Evolutionary conservation across 2,113 vertebrate species (phyloP).

Genomic region (Callionymus lyra): DNA sequence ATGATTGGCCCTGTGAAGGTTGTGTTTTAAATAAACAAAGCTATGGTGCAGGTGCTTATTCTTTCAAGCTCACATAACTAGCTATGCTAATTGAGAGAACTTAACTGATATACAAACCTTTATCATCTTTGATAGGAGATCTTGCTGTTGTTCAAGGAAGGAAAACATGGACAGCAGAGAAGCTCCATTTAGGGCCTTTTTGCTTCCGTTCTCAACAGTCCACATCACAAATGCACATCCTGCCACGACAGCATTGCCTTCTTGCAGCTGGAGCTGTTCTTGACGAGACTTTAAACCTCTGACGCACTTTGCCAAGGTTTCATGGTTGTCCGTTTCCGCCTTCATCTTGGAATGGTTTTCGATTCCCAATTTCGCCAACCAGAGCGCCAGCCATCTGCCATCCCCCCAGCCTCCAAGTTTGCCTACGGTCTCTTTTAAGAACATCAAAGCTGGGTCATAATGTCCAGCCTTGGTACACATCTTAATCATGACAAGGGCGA

Average conservation of each 20-base stretch:
- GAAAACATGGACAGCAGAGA: slow-evolving; percentile 60
- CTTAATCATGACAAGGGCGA: slow-evolving; percentile 61
- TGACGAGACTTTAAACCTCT: slow-evolving; percentile 47
- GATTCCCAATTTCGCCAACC: slow-evolving; percentile 50
- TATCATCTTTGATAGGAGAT: slow-evolving; percentile 42
- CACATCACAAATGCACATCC: slow-evolving; percentile 68
- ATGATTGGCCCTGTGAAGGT: background rate
- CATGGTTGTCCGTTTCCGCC: background rate
- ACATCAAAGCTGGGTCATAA: slow-evolving; percentile 36
- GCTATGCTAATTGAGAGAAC: too few relatives aligned
- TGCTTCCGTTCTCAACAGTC: slow-evolving; percentile 49
- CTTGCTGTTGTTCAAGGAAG: slow-evolving; percentile 68
- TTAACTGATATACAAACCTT: slow-evolving; percentile 43
- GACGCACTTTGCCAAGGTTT: slow-evolving; percentile 53
- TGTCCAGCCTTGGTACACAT: slow-evolving; percentile 63
- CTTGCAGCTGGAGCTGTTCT: slow-evolving; percentile 12
- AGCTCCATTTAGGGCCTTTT: slow-evolving; percentile 23
- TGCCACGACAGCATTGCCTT: slow-evolving; percentile 62
- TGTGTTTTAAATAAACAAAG: background rate
- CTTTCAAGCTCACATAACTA: too few relatives aligned
- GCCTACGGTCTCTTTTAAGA: slow-evolving; percentile 20
- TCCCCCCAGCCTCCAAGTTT: slow-evolving; percentile 15
- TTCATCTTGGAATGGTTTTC: slow-evolving; percentile 40
- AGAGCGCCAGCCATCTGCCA: slow-evolving; percentile 6
- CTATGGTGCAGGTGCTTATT: background rate